Base-by-base conservation (phyloP, 2,113 vertebrate genomes). In the Seriola quinqueradiata region DNA sequence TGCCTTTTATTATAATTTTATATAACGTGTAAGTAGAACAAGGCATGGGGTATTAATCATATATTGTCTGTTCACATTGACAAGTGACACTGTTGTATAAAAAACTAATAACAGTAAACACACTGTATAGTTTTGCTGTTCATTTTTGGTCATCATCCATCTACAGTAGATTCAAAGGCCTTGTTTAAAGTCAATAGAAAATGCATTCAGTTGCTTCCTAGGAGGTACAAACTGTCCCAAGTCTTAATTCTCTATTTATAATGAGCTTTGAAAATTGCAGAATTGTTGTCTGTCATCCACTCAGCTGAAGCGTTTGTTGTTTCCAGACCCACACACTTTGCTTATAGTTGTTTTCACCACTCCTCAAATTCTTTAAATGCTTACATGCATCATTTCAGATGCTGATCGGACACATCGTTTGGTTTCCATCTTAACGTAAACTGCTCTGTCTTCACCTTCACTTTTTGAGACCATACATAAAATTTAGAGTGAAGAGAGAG, bases 61-160 rank as follows among this genome's bases (percentile, higher is more conserved):
- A 11, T 17, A 17, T 48, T 3, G 63, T 79, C 54, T 59, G 70
- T 76, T 87, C 68, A 74, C n/a, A 58, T 72, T 71, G 12, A 83
- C n/a, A 36, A 79, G 55, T 85, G 21, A 65, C 70, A 71, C 40
- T 72, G 54, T 48, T 72, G 61, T 81, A 75, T 44, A 59, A 71
- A 44, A n/a, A 60, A 75, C 60, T 52, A 36, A 36, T n/a, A 75
- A 36, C 50, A 77, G n/a, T 50, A 54, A 73, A 65, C 57, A 48
- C 48, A 11, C 19, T 67, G 64, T 77, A 16, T 67, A 75, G 68
- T 80, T 69, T 25, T 28, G 60, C 72, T 63, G 76, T 28, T 72
- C 44, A 69, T 17, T 80, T 69, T 46, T 75, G 52, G 64, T 85
- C 28, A 19, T 25, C n/a, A 54, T 70, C 75, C 40, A 65, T 52